phyloP scores from a whole-genome alignment of 2,888 invertebrate species.

The Cryptocephalus moraei region DNA sequence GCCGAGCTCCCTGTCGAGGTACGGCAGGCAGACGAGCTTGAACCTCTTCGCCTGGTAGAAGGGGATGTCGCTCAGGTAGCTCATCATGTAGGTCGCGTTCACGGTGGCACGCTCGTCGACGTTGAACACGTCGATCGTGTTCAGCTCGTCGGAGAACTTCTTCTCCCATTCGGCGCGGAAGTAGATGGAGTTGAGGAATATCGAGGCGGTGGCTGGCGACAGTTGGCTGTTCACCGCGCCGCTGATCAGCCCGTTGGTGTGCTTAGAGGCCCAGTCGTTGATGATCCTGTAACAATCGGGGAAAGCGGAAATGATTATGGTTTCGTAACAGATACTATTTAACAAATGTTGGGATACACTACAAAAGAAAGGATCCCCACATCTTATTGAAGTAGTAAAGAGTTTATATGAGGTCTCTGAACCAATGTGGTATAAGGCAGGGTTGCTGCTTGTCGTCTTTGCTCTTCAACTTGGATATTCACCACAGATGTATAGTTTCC shows the following conservation, averaged over 20 bases:
- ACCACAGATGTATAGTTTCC: no score
- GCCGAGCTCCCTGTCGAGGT: constrained; percentile 34
- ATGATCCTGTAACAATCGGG: constrained; percentile 20
- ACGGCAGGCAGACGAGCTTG: constrained; percentile 37
- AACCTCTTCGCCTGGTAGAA: constrained; percentile 32
- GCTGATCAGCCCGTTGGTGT: constrained; percentile 35
- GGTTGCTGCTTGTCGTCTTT: no score
- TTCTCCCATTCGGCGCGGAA: constrained; percentile 39
- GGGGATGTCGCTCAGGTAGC: constrained; percentile 26
- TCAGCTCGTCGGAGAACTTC: constrained; percentile 35
- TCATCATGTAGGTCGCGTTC: constrained; percentile 28
- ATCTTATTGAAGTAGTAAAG: no score
- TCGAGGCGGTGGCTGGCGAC: constrained; percentile 27
- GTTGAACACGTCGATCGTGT: constrained; percentile 26
- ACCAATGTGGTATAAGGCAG: no score
- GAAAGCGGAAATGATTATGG: no score
- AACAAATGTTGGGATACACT: no score
- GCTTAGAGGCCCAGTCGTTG: constrained; percentile 29
- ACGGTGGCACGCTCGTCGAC: constrained; percentile 17
- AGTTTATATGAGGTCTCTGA: no score
- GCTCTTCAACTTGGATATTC: no score
- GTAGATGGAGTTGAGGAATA: constrained; percentile 39
- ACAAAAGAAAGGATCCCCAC: no score
- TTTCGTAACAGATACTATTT: no score
- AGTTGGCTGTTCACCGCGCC: constrained; percentile 29